Conservation (phyloP, 2,797 vertebrate species). For the Clarias laeviceps region DNA sequence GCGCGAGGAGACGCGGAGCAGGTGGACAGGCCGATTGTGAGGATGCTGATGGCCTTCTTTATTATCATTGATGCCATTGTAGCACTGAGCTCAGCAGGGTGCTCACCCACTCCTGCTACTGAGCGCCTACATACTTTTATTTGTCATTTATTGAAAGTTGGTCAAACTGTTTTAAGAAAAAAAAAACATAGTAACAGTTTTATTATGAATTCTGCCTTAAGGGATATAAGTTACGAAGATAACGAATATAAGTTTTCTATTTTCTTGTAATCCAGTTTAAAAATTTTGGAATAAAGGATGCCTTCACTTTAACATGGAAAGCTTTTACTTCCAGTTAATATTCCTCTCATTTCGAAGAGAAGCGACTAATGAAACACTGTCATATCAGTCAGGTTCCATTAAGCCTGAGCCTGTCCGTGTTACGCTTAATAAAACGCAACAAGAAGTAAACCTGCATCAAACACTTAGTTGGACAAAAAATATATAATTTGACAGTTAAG, state of each 20-base stretch:
- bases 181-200: neutral
- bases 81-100: constrained; percentile 43
- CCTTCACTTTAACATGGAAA: constrained; percentile 27
- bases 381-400: constrained; percentile 48
- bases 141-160: constrained; percentile 19
- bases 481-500: constrained; percentile 74
- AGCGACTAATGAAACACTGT: constrained; percentile 40
- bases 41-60: constrained; percentile 40
- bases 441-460: constrained; percentile 72
- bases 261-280: neutral
- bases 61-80: constrained; percentile 48
- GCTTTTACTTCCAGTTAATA: constrained; percentile 52
- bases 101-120: constrained; percentile 10
- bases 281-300: constrained; percentile 28
- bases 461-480: constrained; percentile 67
- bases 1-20: constrained; percentile 41
- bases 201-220: neutral
- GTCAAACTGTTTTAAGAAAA: neutral
- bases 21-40: constrained; percentile 52
- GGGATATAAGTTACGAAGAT: no score
- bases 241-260: neutral
- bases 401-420: constrained; percentile 45
- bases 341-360: constrained; percentile 37
- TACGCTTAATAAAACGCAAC: constrained; percentile 54
- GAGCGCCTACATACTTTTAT: constrained; percentile 19